Conservation (phyloP, 1,140 invertebrate species). For the Amphibalanus amphitrite region DNA sequence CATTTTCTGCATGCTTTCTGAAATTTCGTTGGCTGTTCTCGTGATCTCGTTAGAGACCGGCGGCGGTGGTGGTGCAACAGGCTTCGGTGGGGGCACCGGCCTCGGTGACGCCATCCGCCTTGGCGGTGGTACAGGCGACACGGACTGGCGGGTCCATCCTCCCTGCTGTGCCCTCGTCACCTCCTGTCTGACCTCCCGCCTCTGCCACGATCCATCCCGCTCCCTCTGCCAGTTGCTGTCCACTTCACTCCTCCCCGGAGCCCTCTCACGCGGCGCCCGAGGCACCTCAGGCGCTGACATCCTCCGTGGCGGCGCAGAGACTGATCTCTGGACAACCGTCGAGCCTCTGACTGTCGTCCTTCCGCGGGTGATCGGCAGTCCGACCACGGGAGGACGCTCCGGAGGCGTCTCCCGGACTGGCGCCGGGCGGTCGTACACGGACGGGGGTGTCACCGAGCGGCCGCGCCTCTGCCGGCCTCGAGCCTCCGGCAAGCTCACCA, state of each 20-base stretch:
- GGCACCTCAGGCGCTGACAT: background rate
- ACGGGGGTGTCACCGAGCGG: slow-evolving; percentile 32
- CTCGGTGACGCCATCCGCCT: background rate
- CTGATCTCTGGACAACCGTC: background rate
- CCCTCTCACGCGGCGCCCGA: too few relatives aligned
- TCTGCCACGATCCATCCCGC: too few relatives aligned
- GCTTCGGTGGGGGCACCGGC: background rate
- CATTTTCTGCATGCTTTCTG: background rate
- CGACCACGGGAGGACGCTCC: background rate
- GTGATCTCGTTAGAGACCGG: background rate
- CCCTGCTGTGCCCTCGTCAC: too few relatives aligned
- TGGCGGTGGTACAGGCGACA: too few relatives aligned
- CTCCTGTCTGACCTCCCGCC: too few relatives aligned
- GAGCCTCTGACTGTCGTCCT: background rate
- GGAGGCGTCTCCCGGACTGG: slow-evolving; percentile 19
- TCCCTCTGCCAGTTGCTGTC: too few relatives aligned
- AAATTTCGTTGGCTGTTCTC: background rate
- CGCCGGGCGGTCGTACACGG: slow-evolving; percentile 31
- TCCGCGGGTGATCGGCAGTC: background rate
- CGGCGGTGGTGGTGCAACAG: too few relatives aligned
- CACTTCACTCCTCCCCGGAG: too few relatives aligned
- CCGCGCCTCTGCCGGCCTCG: background rate
- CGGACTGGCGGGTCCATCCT: too few relatives aligned
- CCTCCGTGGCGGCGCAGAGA: background rate
- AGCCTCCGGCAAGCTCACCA: background rate